Base-by-base conservation (phyloP, 2,113 vertebrate genomes). In the Mormyrus lacerda region DNA sequence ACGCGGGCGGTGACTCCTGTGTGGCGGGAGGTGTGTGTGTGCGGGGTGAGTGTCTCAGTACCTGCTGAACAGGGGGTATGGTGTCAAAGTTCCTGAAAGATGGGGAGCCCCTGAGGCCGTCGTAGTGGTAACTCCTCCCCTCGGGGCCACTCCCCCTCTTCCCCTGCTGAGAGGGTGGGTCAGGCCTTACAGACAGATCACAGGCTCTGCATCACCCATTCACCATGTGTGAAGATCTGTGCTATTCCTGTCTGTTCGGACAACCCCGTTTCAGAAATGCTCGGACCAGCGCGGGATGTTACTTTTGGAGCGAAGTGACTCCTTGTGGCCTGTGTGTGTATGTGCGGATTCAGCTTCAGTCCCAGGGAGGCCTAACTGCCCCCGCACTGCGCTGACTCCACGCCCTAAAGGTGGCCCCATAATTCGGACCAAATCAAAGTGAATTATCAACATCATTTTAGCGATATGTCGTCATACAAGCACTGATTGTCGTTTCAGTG, bases 121-220 rank as follows among this genome's bases (percentile, higher is more conserved):
- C 83, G 2, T 45, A 35, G 9, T 87, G 69, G 82, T 82, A 55
- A 35, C 85, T 91, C 0, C 88, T 91, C 0, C 90, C 91, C 6
- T 95, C 93, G 50, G 94, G 94, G 51, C 94, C 86, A 93, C 94
- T 94, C 50, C 91, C 91, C 39, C 94, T 94, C 91, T 94, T 95
- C 3, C 90, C n/a, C 95, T 95, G 61, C 27, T 51, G 83, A 45
- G 69, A 87, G 89, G 84, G 87, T 82, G 45, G n/a, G 8, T n/a
- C 42, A 84, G 44, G 0, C 61, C 61, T 13, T 31, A 69, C 42
- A 84, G 82, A 39, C 21, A 51, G 31, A 85, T 87, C 58, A 65
- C 1, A n/a, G 82, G 31, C 61, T 44, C 58, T 44, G 13, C 27
- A 42, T 42, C 4, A 61, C 15, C 13, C 27, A 13, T 55, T 87